Percentiles rank a stretch among this genome's conserved stretches.
Conservation (phyloP, 2,113 vertebrate species). For the Rhinopomastus cyanomelas region DNA sequence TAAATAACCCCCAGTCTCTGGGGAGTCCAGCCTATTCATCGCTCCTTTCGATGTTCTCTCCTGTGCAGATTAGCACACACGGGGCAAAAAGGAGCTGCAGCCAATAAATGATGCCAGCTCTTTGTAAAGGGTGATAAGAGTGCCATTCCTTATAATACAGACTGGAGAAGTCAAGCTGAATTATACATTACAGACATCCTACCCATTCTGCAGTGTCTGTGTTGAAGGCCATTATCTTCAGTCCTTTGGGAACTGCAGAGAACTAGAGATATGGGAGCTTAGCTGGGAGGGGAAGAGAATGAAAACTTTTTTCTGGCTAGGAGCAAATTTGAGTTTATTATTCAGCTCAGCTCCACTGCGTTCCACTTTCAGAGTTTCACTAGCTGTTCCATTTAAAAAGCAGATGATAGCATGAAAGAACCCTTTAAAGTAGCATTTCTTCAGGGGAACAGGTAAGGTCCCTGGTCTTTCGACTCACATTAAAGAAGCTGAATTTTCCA, state of each 20-base stretch:
- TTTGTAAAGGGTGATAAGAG: conserved; percentile 4
- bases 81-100: background rate
- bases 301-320: conserved; percentile 30
- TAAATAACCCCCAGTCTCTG: conserved; percentile 28
- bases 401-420: background rate
- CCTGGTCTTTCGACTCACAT: background rate
- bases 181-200: conserved; percentile 56
- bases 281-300: conserved; percentile 17
- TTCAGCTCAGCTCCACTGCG: conserved; percentile 39
- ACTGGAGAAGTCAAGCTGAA: background rate
- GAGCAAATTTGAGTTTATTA: conserved; percentile 60
- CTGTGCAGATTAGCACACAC: background rate
- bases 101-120: background rate
- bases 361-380: conserved; percentile 36
- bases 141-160: background rate
- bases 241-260: conserved; percentile 13
- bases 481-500: background rate
- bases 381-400: conserved; percentile 42
- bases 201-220: background rate
- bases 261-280: background rate
- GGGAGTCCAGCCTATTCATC: background rate
- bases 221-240: conserved; percentile 40
- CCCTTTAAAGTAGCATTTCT: conserved; percentile 5
- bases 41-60: background rate
- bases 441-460: background rate